These are phyloP conservation scores for Xiphydria camelus DNA, from an alignment of 2,888 invertebrate species.

Conservation along the genomic window DNA sequence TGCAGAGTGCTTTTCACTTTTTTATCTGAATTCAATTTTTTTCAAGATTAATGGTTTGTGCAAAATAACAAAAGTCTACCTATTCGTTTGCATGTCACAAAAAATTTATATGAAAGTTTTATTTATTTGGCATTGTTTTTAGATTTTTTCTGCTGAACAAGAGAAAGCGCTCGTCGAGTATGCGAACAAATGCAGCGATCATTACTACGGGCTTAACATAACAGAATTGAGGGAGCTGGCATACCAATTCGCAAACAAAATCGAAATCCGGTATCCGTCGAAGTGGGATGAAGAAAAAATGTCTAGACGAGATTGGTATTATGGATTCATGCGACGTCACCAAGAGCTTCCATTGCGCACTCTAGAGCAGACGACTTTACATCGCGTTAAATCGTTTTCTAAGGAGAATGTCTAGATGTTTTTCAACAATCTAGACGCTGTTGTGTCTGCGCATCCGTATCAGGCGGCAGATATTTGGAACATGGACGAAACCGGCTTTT, in stretches of 20 bases:
- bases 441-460: neutral
- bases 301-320: conserved; percentile 23
- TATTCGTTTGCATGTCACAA: no score
- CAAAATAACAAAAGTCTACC: no score
- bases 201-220: conserved; percentile 27
- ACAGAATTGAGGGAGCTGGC: conserved; percentile 22
- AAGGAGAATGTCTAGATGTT: conserved; percentile 17
- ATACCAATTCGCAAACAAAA: conserved; percentile 22
- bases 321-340: conserved; percentile 14
- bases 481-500: no score
- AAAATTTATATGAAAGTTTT: no score
- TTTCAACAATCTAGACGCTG: neutral
- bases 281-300: conserved; percentile 21
- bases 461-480: conserved; percentile 1
- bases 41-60: no score
- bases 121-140: no score
- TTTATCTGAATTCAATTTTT: no score
- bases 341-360: conserved; percentile 1
- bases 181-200: neutral
- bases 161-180: conserved; percentile 12
- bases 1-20: no score
- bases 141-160: conserved; percentile 14
- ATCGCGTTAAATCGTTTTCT: conserved; percentile 33
- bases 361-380: conserved; percentile 25
- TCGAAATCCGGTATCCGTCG: conserved; percentile 12